Percentiles rank a stretch among this genome's conserved stretches.
Conservation (phyloP, 92 coral and sea anemone genomes). For the Plumapathes pennacea region DNA sequence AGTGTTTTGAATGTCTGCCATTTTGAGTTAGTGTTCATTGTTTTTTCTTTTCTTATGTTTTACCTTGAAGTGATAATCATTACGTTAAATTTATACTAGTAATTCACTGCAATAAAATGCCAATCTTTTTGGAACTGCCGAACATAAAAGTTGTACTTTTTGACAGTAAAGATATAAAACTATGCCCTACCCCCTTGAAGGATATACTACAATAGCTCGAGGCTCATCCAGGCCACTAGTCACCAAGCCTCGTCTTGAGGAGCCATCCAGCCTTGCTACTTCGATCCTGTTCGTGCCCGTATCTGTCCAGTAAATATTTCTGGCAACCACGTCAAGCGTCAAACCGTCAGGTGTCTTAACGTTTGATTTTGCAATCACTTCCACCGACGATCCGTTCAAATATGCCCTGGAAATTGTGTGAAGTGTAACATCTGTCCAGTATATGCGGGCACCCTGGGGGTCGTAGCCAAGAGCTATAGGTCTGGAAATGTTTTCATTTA, state of each 20-base stretch:
- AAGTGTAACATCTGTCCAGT: slow-evolving; percentile 30
- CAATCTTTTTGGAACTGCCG: too few species aligned
- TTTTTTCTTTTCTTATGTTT: too few species aligned
- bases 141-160: too few species aligned
- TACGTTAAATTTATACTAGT: too few species aligned
- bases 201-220: slow-evolving; percentile 23
- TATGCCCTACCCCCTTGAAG: slow-evolving; percentile 50
- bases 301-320: slow-evolving; percentile 56
- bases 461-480: slow-evolving; percentile 38
- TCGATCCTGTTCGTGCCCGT: slow-evolving; percentile 2
- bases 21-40: too few species aligned
- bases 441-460: slow-evolving; percentile 25
- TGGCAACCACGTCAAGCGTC: slow-evolving; percentile 37
- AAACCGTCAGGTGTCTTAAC: slow-evolving; percentile 22
- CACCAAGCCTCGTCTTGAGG: slow-evolving; percentile 21
- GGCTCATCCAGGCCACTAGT: slow-evolving; percentile 14
- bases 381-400: slow-evolving; percentile 21
- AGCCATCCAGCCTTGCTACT: slow-evolving; percentile 35
- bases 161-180: too few species aligned
- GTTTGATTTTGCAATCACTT: background rate
- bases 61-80: too few species aligned
- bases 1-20: too few species aligned
- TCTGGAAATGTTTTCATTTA: background rate
- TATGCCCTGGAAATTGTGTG: slow-evolving; percentile 23
- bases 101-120: too few species aligned